Percentiles rank a stretch among this genome's conserved stretches.
phyloP scores from a whole-genome alignment of 2,113 vertebrate species.

The Potamarius usumacintae region DNA sequence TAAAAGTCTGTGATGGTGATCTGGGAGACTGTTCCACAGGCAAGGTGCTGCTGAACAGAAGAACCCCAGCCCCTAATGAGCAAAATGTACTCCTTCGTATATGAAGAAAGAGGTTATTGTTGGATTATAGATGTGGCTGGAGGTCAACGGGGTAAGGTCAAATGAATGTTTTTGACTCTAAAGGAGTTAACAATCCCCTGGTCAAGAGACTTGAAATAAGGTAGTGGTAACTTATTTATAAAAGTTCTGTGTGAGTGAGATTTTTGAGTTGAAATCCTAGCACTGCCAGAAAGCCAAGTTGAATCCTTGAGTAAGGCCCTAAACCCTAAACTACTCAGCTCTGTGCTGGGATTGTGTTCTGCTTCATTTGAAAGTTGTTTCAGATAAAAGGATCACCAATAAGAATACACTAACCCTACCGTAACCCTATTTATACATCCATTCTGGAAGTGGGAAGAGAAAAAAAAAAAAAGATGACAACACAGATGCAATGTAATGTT shows the following conservation, averaged over 20 bases:
- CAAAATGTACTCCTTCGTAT: neutral
- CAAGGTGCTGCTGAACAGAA: neutral
- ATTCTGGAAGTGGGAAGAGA: neutral
- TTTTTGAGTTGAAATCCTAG: constrained; percentile 4
- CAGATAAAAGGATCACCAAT: neutral
- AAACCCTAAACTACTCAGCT: neutral
- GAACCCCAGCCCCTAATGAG: neutral
- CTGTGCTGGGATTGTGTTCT: constrained; percentile 20
- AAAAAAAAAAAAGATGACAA: neutral
- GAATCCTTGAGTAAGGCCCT: constrained; percentile 14
- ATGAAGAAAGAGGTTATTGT: neutral
- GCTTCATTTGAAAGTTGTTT: neutral
- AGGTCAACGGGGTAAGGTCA: neutral
- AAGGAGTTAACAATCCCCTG: constrained; percentile 4
- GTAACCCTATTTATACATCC: neutral
- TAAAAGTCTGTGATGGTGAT: neutral
- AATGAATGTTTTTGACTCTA: neutral
- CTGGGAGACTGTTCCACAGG: neutral
- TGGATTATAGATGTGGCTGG: neutral
- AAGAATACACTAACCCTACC: neutral
- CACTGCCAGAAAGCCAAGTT: neutral
- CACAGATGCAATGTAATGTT: no score
- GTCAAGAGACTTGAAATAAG: neutral
- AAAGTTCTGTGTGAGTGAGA: constrained; percentile 4
- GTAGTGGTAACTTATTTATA: neutral